Evolutionary conservation across 2,113 vertebrate genomes (phyloP), one percentile per base, ranked within the genome.

Genomic region (Tetraodon nigroviridis): DNA sequence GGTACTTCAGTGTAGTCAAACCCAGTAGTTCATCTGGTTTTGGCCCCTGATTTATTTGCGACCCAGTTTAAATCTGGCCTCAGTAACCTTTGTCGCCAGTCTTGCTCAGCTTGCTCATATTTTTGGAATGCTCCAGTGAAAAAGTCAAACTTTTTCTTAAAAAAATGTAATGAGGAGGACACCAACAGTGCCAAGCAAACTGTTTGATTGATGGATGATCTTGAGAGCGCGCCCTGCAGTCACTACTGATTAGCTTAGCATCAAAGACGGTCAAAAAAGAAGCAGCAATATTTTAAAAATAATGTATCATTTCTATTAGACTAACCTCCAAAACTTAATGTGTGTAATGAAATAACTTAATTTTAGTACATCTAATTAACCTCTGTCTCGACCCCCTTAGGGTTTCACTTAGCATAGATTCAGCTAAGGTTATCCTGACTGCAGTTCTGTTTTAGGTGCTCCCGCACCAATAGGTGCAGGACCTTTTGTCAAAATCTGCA

Each of bases 341-440:
- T 76, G 61, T 77, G 70, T 82, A 75, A 82, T 84, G 77, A 79
- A 85, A 79, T 74, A 82, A 75, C 80, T 79, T 82, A 78, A 87
- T 85, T 87, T 87, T 85, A 84, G 81, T 85, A 68, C 54, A 82
- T 79, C 79, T 75, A 87, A 85, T 87, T 87, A 87, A 85, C 82
- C 85, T 83, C 76, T 72, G 85, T 79, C 76, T 79, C 68, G 74
- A 78, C 82, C 83, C 84, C 85, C 82, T 75, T 16, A 82, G 83
- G 82, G 80, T 83, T 80, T 76, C 69, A 76, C 72, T 87, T 80
- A 87, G 73, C 85, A 85, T 71, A 83, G 80, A 83, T 82, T 81
- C 82, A 75, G 14, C 69, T 69, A 55, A 71, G 73, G 73, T 77
- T 71, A 50, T 63, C 71, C 73, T 7, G 37, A 65, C 55, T 71